Evolutionary conservation across 1,140 invertebrate species (phyloP).

Genomic region (Drosophila burlai): DNA sequence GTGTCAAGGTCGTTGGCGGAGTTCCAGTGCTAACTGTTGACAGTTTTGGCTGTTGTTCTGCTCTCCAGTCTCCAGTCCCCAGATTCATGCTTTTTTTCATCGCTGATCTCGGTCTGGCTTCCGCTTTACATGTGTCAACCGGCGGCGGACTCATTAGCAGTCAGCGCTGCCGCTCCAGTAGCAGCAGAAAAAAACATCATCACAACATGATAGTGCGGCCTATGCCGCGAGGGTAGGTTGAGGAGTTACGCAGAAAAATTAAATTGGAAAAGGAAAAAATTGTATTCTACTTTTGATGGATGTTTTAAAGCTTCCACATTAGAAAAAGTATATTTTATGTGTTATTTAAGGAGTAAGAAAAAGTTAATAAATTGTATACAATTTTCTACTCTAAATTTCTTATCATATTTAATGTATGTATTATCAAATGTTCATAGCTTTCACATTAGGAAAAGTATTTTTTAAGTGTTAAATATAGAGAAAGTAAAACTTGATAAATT

Average conservation of each 20-base stretch:
- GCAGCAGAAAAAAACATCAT: constrained; percentile 11
- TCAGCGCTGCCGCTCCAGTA: constrained; percentile 35
- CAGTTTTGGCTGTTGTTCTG: constrained; percentile 32
- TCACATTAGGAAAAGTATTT: no score
- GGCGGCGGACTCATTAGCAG: constrained; percentile 41
- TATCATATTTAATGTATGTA: no score
- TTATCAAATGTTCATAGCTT: not conserved
- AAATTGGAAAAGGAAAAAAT: no score
- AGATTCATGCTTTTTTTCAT: constrained; percentile 12
- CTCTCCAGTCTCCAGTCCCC: not conserved
- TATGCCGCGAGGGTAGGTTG: constrained; percentile 14
- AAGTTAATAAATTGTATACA: no score
- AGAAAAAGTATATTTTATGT: no score
- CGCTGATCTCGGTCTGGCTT: constrained; percentile 39
- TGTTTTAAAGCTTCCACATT: no score
- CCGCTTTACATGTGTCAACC: constrained; percentile 50
- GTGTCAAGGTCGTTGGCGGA: constrained; percentile 63
- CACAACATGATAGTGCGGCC: constrained; percentile 31
- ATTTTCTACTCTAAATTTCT: no score
- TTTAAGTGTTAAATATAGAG: no score
- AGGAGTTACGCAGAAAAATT: not conserved
- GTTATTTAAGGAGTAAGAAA: no score
- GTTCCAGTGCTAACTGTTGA: constrained; percentile 59
- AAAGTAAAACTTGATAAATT: no score
- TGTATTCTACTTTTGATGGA: not conserved